Evolutionary conservation across 2,888 invertebrate species (phyloP).

Genomic region (Mimachlamys varia): DNA sequence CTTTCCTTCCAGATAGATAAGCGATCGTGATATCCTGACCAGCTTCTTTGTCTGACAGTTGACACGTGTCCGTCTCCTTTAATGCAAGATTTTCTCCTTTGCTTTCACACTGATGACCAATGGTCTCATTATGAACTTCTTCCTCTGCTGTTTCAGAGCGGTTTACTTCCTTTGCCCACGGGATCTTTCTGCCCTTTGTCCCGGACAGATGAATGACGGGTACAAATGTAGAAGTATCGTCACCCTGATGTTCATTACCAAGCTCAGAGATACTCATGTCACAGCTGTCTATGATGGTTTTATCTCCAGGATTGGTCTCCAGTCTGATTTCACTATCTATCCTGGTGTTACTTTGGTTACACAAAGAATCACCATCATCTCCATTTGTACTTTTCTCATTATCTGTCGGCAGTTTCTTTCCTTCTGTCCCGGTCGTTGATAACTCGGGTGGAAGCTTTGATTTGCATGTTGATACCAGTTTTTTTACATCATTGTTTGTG

Average conservation of each 20-base stretch:
- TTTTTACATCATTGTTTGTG: background rate
- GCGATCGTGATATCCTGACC: background rate
- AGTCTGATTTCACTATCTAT: background rate
- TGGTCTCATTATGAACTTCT: background rate
- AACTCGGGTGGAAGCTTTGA: too few species aligned
- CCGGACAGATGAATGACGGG: background rate
- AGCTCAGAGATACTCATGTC: background rate
- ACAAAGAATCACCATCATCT: background rate
- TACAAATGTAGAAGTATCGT: background rate
- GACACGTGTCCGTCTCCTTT: background rate
- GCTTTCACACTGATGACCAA: background rate
- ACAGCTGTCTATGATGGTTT: background rate
- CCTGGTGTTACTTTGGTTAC: background rate
- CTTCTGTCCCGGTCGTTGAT: background rate
- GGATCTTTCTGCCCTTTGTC: background rate
- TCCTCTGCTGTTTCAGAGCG: background rate
- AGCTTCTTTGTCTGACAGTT: background rate
- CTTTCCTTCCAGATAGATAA: background rate
- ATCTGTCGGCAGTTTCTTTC: background rate
- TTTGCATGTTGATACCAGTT: too few species aligned
- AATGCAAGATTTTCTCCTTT: background rate
- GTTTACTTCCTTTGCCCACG: background rate
- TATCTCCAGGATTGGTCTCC: background rate
- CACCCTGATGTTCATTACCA: background rate
- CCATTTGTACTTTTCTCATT: background rate